Evolutionary conservation across 2,113 vertebrate genomes (phyloP).

Genomic region (Melierax canorus): DNA sequence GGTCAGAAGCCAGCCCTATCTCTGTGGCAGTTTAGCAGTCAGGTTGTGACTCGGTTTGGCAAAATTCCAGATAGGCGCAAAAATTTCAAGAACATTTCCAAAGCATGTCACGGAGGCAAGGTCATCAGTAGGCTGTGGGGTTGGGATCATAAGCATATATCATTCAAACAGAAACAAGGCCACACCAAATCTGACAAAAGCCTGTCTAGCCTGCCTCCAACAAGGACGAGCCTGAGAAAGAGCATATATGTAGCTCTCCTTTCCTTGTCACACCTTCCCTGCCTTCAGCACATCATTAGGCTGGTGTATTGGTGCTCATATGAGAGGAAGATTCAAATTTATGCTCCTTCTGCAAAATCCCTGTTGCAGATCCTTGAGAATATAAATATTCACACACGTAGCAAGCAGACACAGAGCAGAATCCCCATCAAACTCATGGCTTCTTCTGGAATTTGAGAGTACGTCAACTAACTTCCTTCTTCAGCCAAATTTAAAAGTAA

Average conservation of each 20-base stretch:
- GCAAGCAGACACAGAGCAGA: not conserved
- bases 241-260: not conserved
- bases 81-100: not conserved
- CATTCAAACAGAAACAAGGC: not conserved
- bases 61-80: not conserved
- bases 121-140: not conserved
- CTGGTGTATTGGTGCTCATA: not conserved
- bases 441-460: not conserved
- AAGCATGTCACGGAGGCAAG: not conserved
- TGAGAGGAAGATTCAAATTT: not conserved
- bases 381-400: not conserved
- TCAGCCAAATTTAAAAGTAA: not conserved
- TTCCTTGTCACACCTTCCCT: not conserved
- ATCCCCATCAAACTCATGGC: not conserved
- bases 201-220: not conserved
- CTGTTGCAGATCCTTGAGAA: not conserved
- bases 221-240: not conserved
- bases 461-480: not conserved
- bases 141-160: not conserved
- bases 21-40: not conserved
- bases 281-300: not conserved
- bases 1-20: not conserved
- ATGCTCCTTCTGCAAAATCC: not conserved
- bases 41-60: not conserved
- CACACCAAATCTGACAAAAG: not conserved